phyloP scores from a whole-genome alignment of 2,888 invertebrate genomes.

The Cheilosia impressa region DNA sequence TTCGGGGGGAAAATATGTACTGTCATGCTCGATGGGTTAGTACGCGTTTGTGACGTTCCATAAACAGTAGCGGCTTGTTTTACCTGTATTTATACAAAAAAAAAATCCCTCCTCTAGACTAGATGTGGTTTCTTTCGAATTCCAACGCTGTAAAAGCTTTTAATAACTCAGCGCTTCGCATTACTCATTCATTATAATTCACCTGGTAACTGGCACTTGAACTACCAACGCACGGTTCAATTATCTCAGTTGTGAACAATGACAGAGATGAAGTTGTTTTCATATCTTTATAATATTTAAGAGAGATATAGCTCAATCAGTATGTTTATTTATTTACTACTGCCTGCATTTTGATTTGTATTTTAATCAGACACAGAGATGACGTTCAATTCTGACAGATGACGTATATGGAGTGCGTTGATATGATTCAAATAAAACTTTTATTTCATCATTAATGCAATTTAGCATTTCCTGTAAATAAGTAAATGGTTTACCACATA shows the following conservation, averaged over 20 bases:
- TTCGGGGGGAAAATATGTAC: not conserved
- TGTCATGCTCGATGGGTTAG: not conserved
- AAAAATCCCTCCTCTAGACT: too few relatives aligned
- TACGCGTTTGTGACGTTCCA: not conserved
- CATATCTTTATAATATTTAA: slow-evolving; percentile 7
- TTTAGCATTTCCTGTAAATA: too few relatives aligned
- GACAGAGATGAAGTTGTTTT: not conserved
- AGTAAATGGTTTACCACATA: too few relatives aligned
- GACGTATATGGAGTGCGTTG: not conserved
- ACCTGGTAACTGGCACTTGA: slow-evolving; percentile 35
- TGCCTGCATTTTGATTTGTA: not conserved
- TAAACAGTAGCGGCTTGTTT: not conserved
- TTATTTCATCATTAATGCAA: too few relatives aligned
- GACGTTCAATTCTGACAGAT: not conserved
- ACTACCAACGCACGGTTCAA: not conserved
- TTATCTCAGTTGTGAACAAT: not conserved
- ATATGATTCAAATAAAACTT: too few relatives aligned
- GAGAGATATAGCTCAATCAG: slow-evolving; percentile 3
- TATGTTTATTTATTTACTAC: not conserved
- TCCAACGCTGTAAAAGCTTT: slow-evolving; percentile 9
- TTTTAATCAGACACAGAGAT: not conserved
- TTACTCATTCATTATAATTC: slow-evolving; percentile 25
- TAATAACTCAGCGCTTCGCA: not conserved
- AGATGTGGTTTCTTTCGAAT: not conserved
- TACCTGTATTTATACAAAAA: too few relatives aligned